Base-by-base conservation (phyloP, 2,113 vertebrate species). In the Pseudorectes ferrugineus region DNA sequence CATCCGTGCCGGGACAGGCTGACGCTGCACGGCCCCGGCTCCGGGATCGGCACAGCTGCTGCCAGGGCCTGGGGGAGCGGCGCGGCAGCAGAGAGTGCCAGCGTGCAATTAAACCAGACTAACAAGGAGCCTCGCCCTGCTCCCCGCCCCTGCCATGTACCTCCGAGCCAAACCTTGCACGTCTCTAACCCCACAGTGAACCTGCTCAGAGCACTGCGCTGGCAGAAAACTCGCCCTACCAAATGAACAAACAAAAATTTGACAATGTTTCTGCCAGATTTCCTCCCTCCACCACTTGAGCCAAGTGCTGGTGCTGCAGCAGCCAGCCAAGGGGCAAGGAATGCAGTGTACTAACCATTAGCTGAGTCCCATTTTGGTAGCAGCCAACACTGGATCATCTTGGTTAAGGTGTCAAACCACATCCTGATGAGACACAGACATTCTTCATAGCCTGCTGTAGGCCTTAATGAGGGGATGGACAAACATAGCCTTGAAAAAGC, bases 21-120 rank as follows among this genome's bases (percentile, higher is more conserved):
- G 82, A 5, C 0, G 3, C 21, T 19, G 20, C n/a, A 11, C 1
- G 1, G 72, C 25, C 70, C 6, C 0, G 0, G 72, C 75, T 28
- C 43, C 3, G n/a, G 45, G 23, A 33, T 12, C 36, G 14, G 16
- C 5, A 0, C 26, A 42, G 9, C 59, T 7, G 31, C 46, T 54
- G 74, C 70, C 33, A n/a, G 2, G 11, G 75, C 72, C 76, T 1
- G 12, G 38, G 38, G 86, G 3, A 85, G 51, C 0, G 2, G 42
- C 0, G 2, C 16, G 63, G 68, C 76, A 70, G 65, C 29, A 7
- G 2, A 3, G 49, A 8, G 46, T 70, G 59, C 86, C 6, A 4
- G 26, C 0, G 0, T 15, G 68, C 43, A 29, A 59, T 71, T 71
- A 77, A 86, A 15, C 12, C 61, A 78, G 48, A 22, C 51, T 74